Percentiles rank a stretch among this genome's conserved stretches.
These are phyloP conservation scores for Melanotaenia duboulayi DNA, from an alignment of 2,113 vertebrate species.

Conservation along the genomic window DNA sequence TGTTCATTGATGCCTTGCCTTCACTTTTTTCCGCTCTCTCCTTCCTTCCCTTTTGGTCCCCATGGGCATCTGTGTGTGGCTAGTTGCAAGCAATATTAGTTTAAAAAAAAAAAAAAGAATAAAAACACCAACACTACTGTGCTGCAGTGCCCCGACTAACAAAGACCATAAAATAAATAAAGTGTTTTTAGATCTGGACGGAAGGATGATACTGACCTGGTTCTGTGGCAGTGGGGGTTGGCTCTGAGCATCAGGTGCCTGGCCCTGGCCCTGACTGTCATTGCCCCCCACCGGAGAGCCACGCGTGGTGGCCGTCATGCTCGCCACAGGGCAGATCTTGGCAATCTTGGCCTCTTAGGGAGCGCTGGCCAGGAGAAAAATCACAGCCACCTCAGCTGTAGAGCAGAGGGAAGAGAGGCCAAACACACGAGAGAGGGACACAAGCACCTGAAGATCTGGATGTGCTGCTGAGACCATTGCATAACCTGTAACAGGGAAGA, in stretches of 20 bases:
- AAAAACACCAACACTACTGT: constrained; percentile 8
- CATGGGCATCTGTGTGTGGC: constrained; percentile 66
- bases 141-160: constrained; percentile 33
- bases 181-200: not conserved
- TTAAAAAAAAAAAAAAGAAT: constrained; percentile 26
- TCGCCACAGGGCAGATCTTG: constrained; percentile 99
- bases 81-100: constrained; percentile 49
- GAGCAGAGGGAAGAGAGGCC: constrained; percentile 90
- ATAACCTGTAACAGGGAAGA: constrained; percentile 87
- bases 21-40: constrained; percentile 66
- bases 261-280: constrained; percentile 98
- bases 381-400: constrained; percentile 93
- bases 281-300: constrained; percentile 99
- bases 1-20: constrained; percentile 79
- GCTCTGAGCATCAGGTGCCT: constrained; percentile 98
- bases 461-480: constrained; percentile 99
- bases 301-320: constrained; percentile 99
- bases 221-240: constrained; percentile 98
- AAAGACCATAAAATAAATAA: not conserved
- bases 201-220: constrained; percentile 85
- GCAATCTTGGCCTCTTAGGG: constrained; percentile 99
- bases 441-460: constrained; percentile 95
- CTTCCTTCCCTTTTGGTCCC: constrained; percentile 54
- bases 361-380: constrained; percentile 95
- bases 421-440: constrained; percentile 93